phyloP scores from a whole-genome alignment of 2,888 invertebrate genomes.

The Zaprionus obscuricornis region DNA sequence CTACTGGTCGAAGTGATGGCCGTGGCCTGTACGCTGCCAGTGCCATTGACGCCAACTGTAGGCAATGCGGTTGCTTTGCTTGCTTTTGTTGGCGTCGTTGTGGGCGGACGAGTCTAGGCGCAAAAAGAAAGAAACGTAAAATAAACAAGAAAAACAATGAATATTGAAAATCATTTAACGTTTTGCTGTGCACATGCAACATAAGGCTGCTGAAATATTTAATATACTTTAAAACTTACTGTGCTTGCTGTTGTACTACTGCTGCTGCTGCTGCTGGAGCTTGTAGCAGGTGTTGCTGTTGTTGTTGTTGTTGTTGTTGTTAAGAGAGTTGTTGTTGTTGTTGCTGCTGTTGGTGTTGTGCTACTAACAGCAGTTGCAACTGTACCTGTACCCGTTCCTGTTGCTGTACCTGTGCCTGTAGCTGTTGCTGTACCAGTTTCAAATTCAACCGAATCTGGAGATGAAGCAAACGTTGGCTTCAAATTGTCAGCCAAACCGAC shows the following conservation, averaged over 20 bases:
- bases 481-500: slow-evolving; percentile 83
- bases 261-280: slow-evolving; percentile 47
- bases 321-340: slow-evolving; percentile 33
- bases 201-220: slow-evolving; percentile 6
- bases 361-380: slow-evolving; percentile 43
- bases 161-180: not conserved
- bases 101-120: slow-evolving; percentile 52
- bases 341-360: slow-evolving; percentile 40
- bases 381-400: slow-evolving; percentile 48
- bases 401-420: slow-evolving; percentile 48
- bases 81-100: slow-evolving; percentile 36
- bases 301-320: slow-evolving; percentile 52
- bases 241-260: slow-evolving; percentile 58
- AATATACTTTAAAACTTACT: slow-evolving; percentile 35
- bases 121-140: not conserved
- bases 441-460: slow-evolving; percentile 54
- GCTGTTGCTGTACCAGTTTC: slow-evolving; percentile 51
- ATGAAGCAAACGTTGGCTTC: slow-evolving; percentile 79
- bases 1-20: slow-evolving; percentile 55
- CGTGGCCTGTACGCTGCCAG: slow-evolving; percentile 63
- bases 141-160: not conserved
- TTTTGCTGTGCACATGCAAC: not conserved
- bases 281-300: slow-evolving; percentile 53
- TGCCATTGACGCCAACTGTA: slow-evolving; percentile 55
- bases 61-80: slow-evolving; percentile 33